These are phyloP conservation scores for Orius insidiosus DNA, from an alignment of 1,140 invertebrate genomes.

Conservation along the genomic window DNA sequence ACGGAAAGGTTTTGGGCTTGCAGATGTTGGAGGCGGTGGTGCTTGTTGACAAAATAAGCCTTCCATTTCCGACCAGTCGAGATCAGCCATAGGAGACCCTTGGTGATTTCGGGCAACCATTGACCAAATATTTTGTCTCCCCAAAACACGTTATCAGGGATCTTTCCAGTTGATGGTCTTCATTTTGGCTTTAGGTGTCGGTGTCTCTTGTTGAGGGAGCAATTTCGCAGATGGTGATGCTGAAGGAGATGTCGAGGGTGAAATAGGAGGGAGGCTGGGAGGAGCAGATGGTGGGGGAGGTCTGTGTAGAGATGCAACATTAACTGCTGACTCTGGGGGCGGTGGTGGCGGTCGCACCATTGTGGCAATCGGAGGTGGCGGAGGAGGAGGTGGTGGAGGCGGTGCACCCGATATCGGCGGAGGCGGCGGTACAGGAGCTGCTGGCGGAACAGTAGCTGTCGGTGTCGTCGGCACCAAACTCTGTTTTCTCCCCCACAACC, in stretches of 20 bases:
- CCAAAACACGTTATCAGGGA: conserved; percentile 67
- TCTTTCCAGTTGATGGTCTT: conserved; percentile 91
- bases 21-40: conserved; percentile 35
- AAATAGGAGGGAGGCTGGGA: conserved; percentile 25
- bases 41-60: conserved; percentile 77
- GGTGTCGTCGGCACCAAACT: conserved; percentile 18
- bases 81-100: conserved; percentile 52
- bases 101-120: conserved; percentile 71
- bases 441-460: conserved; percentile 26
- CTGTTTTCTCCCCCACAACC: conserved; percentile 24
- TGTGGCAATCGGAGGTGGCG: conserved; percentile 25
- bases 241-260: conserved; percentile 20
- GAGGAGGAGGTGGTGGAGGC: conserved; percentile 25
- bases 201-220: conserved; percentile 72
- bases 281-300: conserved; percentile 23
- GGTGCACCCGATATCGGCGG: conserved; percentile 26
- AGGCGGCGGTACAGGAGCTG: too few species aligned
- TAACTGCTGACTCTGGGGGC: conserved; percentile 25
- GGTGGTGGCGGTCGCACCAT: conserved; percentile 26
- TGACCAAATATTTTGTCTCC: conserved; percentile 84
- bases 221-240: conserved; percentile 25
- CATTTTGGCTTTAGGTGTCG: conserved; percentile 81
- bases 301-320: conserved; percentile 16
- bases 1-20: conserved; percentile 26
- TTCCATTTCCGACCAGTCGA: conserved; percentile 86